phyloP scores from a whole-genome alignment of 1,140 invertebrate genomes.

The Dendrolimus punctatus region DNA sequence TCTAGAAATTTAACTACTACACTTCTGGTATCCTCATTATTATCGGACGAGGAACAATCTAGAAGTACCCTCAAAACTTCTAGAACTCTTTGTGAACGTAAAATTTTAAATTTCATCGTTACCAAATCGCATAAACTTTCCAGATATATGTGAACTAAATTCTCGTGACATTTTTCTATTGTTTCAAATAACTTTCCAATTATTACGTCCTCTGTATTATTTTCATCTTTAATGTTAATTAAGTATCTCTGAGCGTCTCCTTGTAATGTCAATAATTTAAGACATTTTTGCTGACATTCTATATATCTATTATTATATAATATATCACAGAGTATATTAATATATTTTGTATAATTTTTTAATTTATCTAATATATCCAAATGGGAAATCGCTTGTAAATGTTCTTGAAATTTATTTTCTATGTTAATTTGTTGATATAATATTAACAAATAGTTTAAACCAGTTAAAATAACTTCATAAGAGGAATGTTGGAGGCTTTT shows the following conservation, averaged over 20 bases:
- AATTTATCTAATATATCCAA: constrained; percentile 14
- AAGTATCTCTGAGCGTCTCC: constrained; percentile 30
- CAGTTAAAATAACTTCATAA: constrained; percentile 42
- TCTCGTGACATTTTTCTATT: constrained; percentile 44
- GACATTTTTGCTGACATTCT: constrained; percentile 45
- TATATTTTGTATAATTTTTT: constrained; percentile 17
- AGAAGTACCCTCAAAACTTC: constrained; percentile 33
- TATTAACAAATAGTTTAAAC: constrained; percentile 39
- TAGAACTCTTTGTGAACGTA: constrained; percentile 16
- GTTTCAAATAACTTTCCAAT: constrained; percentile 25
- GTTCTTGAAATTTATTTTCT: constrained; percentile 30
- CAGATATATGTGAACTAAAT: constrained; percentile 54
- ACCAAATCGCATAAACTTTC: constrained; percentile 39
- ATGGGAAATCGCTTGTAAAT: constrained; percentile 18
- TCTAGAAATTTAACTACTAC: constrained; percentile 46
- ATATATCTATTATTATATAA: constrained; percentile 31
- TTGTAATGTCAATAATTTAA: constrained; percentile 36
- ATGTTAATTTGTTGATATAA: constrained; percentile 24
- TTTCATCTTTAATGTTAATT: constrained; percentile 19
- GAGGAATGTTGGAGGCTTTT: constrained; percentile 24
- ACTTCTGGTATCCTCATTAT: constrained; percentile 28
- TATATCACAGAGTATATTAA: constrained; percentile 25
- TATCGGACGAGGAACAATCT: constrained; percentile 39
- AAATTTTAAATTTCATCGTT: constrained; percentile 11
- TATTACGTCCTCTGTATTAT: constrained; percentile 17